Base-by-base conservation (phyloP, 2,888 invertebrate species). In the Acrobasis suavella region DNA sequence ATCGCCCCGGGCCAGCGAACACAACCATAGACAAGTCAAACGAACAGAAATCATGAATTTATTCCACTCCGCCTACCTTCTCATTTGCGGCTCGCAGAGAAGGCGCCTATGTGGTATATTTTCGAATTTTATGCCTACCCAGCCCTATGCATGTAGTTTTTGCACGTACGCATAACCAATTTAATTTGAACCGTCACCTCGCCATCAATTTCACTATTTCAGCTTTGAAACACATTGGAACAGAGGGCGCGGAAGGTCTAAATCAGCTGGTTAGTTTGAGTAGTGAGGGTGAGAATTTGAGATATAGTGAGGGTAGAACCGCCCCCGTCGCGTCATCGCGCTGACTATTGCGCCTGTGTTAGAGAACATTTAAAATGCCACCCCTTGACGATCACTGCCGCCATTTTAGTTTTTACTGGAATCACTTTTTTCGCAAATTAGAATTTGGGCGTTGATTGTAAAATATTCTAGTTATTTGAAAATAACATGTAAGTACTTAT, bases 311-410 rank as follows among this genome's bases (percentile, higher is more conserved):
- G 83, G 86, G 83, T 74, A 69, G 79, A 68, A 63, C 82, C 86
- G 76, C 86, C 88, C 87, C 86, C 87, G 76, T 65, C 80, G 82
- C 88, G 86, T 90, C 91, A 90, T 90, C 86, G 81, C 71, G 77
- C 81, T 89, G 89, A 90, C 89, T 87, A 82, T 84, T 87, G 87
- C 88, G 85, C 83, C 78, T 89, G 88, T 91, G 90, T 91, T 91
- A 90, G 84, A 83, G 89, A 80, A 89, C 90, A 89, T 90, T 90
- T 91, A 86, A 91, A 91, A 91, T 90, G 81, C 88, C 88, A 77
- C 89, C 89, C 87, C 81, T 82, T 90, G 88, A 90, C 89, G 86
- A 89, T 89, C 83, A 86, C 78, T 75, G 83, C 85, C 77, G 89
- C 90, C 89, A 89, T 90, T 85, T 88, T 85, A 77, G 76, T 83